A percentile compares a stretch with the other conserved stretches of the same genome.
Conservation (phyloP, 2,113 vertebrate species). For the Meles meles region DNA sequence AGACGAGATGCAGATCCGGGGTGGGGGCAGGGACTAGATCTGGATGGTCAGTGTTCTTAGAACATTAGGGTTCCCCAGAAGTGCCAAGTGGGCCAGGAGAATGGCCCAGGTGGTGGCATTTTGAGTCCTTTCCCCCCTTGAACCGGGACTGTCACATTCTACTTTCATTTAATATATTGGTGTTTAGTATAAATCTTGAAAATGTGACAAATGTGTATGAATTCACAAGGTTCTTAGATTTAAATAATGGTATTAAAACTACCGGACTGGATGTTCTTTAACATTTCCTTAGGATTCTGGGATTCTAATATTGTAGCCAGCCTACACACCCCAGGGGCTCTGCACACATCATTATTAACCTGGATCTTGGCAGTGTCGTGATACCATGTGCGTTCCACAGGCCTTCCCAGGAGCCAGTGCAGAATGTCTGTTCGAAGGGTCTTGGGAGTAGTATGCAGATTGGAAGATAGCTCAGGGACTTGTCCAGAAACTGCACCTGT, state of each 20-base stretch:
- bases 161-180: neutral
- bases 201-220: neutral
- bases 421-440: neutral
- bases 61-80: neutral
- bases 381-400: neutral
- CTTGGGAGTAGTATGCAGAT: neutral
- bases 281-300: neutral
- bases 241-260: neutral
- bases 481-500: neutral
- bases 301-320: neutral
- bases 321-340: neutral
- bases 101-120: neutral
- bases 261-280: neutral
- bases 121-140: neutral
- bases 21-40: no score
- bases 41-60: neutral
- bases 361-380: neutral
- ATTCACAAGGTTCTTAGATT: neutral
- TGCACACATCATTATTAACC: neutral
- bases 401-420: neutral
- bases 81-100: neutral
- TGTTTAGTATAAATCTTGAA: neutral
- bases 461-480: neutral
- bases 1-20: neutral
- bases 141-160: neutral